Percentiles rank a stretch among this genome's conserved stretches.
Conservation (phyloP, 2,797 vertebrate genomes). For the Rhinoraja longicauda region DNA sequence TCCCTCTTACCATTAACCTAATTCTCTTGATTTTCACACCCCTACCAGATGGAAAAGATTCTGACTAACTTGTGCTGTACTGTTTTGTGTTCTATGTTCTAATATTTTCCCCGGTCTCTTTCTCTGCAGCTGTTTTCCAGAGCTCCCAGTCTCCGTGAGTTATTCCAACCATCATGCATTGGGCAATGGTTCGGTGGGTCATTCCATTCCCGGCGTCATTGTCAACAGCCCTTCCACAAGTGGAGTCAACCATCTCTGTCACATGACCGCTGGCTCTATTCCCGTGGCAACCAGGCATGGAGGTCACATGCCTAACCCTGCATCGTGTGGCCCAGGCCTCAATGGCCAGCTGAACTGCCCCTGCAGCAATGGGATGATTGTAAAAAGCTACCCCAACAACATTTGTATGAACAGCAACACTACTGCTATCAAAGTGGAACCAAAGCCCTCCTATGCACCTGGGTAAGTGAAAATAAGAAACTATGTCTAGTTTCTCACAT, state of each 20-base stretch:
- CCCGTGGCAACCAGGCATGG: slow-evolving; percentile 55
- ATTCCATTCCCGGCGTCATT: slow-evolving; percentile 45
- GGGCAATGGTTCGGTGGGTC: slow-evolving; percentile 53
- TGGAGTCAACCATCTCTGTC: slow-evolving; percentile 63
- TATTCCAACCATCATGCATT: slow-evolving; percentile 77
- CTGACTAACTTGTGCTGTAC: too few species aligned
- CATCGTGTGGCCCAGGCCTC: slow-evolving; percentile 50
- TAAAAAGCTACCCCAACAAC: slow-evolving; percentile 72
- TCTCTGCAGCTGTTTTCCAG: slow-evolving; percentile 63
- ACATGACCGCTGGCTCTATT: slow-evolving; percentile 51
- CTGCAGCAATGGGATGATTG: slow-evolving; percentile 63
- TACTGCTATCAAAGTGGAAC: slow-evolving; percentile 83
- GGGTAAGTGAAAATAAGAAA: slow-evolving; percentile 58
- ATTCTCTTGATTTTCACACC: too few species aligned
- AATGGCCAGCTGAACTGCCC: slow-evolving; percentile 63
- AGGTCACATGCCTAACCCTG: slow-evolving; percentile 52
- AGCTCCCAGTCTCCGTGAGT: slow-evolving; percentile 61
- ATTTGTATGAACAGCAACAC: slow-evolving; percentile 65
- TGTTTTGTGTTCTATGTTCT: not conserved
- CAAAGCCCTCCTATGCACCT: slow-evolving; percentile 84
- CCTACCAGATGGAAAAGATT: too few species aligned
- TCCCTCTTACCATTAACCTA: too few species aligned
- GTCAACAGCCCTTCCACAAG: slow-evolving; percentile 52
- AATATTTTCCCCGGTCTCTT: not conserved
- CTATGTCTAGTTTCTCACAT: too few species aligned